Conservation (phyloP, 2,113 vertebrate species). For the Gnathonemus echidnorhynchus region DNA sequence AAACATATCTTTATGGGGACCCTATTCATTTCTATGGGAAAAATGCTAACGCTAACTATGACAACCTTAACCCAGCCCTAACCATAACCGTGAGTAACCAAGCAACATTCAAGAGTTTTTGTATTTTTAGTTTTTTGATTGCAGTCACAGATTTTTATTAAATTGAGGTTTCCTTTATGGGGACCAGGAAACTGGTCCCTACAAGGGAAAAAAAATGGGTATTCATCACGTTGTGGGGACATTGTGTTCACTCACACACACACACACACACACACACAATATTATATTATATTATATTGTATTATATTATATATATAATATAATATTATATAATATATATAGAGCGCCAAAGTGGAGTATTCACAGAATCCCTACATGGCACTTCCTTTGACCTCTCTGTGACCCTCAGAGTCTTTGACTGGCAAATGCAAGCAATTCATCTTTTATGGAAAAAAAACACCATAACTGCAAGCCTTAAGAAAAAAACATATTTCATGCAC, state of each 20-base stretch:
- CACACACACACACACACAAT: neutral
- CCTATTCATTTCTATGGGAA: no score
- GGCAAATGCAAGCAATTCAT: constrained; percentile 8
- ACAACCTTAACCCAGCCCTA: no score
- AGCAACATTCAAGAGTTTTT: no score
- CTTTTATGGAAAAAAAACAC: constrained; percentile 9
- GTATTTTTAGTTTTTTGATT: no score
- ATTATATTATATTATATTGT: neutral
- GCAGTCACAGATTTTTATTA: no score
- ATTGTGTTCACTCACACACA: neutral
- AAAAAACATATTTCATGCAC: neutral
- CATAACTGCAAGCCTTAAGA: neutral
- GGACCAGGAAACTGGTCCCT: no score
- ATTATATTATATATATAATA: neutral
- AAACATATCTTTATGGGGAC: no score
- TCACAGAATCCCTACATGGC: constrained; percentile 2
- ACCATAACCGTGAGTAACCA: no score
- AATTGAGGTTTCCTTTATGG: no score
- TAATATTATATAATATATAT: neutral
- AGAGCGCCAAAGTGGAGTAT: neutral
- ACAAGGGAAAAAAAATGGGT: no score
- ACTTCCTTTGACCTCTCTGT: constrained; percentile 13
- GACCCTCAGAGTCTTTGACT: constrained; percentile 12
- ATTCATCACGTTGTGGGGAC: no score
- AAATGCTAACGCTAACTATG: no score